phyloP scores from a whole-genome alignment of 2,113 vertebrate species.

The Synodontis membranacea region DNA sequence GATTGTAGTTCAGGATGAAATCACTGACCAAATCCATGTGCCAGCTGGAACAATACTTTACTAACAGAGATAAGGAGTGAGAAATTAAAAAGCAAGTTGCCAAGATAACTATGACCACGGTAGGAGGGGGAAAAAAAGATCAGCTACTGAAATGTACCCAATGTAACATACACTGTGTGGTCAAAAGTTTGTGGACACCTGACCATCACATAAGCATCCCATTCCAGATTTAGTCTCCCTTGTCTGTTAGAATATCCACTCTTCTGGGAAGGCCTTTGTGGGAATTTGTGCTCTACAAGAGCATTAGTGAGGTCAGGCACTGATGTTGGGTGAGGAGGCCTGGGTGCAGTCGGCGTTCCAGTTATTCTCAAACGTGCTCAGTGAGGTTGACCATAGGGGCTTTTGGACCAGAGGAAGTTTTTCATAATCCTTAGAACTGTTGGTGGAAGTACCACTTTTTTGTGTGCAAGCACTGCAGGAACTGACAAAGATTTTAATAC shows the following conservation, averaged over 20 bases:
- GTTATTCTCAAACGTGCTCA: not conserved
- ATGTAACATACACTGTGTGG: not conserved
- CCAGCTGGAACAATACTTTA: not conserved
- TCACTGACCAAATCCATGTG: not conserved
- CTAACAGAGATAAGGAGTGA: not conserved
- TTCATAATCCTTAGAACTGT: too few species aligned
- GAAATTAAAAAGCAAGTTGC: not conserved
- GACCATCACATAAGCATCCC: too few species aligned
- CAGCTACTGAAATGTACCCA: not conserved
- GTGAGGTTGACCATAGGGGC: not conserved
- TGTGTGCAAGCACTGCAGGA: too few species aligned
- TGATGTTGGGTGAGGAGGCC: not conserved
- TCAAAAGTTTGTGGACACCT: not conserved
- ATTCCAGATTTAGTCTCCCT: not conserved
- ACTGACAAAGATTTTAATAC: too few species aligned
- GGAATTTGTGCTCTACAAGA: not conserved
- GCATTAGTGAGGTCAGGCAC: not conserved
- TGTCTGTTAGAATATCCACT: not conserved
- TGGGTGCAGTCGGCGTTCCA: not conserved
- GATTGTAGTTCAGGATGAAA: conserved; percentile 2
- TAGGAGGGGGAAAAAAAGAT: not conserved
- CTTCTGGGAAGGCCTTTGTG: not conserved
- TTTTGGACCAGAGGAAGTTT: too few species aligned
- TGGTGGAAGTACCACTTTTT: too few species aligned
- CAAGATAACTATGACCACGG: not conserved